Conservation (phyloP, 2,113 vertebrate genomes). For the Bubo blakistoni region DNA sequence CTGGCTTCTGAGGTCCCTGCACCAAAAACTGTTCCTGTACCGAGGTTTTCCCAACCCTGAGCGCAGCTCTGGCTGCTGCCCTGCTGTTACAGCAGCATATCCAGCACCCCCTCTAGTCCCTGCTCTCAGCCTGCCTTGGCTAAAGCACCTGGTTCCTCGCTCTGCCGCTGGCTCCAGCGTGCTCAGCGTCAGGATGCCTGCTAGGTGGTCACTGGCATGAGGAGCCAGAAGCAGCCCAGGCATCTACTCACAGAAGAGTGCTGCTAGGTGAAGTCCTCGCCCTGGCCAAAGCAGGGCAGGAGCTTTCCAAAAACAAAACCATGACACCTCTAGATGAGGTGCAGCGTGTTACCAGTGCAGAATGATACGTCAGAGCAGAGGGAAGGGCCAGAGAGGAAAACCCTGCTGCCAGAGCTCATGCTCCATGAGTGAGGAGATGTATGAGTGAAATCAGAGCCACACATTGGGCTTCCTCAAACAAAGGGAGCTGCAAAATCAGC, state of each 20-base stretch:
- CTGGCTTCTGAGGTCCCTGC: not conserved
- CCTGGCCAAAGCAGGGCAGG: not conserved
- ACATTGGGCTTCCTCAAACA: not conserved
- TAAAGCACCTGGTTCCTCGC: not conserved
- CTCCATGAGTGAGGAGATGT: not conserved
- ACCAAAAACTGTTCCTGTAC: not conserved
- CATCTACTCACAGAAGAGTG: not conserved
- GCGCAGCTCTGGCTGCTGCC: not conserved
- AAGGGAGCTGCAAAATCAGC: not conserved
- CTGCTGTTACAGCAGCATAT: not conserved
- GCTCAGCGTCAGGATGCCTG: not conserved
- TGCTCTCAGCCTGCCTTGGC: not conserved
- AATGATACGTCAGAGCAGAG: not conserved
- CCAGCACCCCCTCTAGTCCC: not conserved
- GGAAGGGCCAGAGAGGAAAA: not conserved
- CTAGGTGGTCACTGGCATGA: not conserved
- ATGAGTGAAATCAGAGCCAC: not conserved
- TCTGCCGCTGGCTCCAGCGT: rapidly evolving
- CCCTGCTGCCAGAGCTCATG: not conserved
- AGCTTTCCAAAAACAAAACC: not conserved
- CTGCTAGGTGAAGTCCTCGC: not conserved
- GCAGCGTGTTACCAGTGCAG: rapidly evolving
- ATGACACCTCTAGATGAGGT: not conserved
- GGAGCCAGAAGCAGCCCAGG: not conserved
- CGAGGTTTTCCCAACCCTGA: rapidly evolving